Percentiles rank a stretch among this genome's conserved stretches.
Evolutionary conservation across 2,888 invertebrate genomes (phyloP).

Genomic region (Girardia tigrina): DNA sequence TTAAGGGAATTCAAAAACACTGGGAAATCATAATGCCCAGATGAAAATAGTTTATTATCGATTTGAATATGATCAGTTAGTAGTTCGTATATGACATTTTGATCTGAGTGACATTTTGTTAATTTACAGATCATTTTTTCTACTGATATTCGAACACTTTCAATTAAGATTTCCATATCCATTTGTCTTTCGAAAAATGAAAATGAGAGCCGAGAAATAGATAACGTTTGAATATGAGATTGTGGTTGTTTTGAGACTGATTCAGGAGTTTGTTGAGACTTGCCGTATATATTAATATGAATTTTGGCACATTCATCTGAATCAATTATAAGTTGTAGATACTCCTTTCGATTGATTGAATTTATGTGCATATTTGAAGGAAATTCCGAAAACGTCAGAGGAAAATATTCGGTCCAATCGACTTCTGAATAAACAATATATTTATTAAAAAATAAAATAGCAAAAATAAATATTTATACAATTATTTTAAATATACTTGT

Average conservation of each 20-base stretch:
- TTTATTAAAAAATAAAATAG: too few species aligned
- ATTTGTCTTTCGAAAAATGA: not conserved
- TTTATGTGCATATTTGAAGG: not conserved
- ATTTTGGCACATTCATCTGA: not conserved
- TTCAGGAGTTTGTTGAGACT: not conserved
- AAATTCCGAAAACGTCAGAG: not conserved
- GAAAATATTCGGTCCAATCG: not conserved
- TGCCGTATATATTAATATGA: not conserved
- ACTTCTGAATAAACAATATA: not conserved
- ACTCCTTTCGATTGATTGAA: not conserved
- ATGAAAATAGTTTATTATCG: not conserved
- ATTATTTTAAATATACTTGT: too few species aligned
- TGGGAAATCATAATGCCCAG: conserved; percentile 1
- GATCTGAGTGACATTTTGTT: not conserved
- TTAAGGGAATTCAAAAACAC: not conserved
- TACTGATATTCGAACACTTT: conserved; percentile 4
- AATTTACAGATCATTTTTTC: not conserved
- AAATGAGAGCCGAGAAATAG: not conserved
- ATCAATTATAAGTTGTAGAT: not conserved
- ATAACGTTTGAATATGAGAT: not conserved
- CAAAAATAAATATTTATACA: too few species aligned
- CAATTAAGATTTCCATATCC: not conserved
- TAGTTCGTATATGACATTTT: not conserved
- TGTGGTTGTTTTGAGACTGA: not conserved
- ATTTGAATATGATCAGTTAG: not conserved